Evolutionary conservation across 2,797 vertebrate genomes (phyloP), one percentile per base, ranked within the genome.

Genomic region (Hipposideros larvatus): DNA sequence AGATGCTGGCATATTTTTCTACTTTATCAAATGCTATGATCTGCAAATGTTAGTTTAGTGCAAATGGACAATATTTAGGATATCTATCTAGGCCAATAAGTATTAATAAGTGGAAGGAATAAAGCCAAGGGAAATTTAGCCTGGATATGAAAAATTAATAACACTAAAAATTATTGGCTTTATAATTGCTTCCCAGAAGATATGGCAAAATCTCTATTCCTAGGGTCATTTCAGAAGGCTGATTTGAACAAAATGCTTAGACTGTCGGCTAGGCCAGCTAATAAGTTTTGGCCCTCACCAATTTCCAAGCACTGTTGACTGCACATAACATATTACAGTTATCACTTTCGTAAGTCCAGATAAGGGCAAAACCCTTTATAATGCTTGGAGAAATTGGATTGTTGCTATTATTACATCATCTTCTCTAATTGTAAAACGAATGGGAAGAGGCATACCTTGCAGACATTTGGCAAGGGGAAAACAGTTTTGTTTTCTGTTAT

Each of bases 131-230:
- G 97, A 96, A 95, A 98, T 97, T 97, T 83, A 98, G 90, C 83
- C 95, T 61, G 57, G 94, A 88, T 97, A 98, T 98, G 94, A 98
- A 97, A 98, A 97, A 97, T 98, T 97, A 97, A 98, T 97, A 98
- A 96, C 26, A 66, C 75, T 95, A 97, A 98, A 95, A 95, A 96
- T 90, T 96, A 96, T 98, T 98, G 95, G 95, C 89, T 96, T 97
- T 97, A 97, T 97, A 98, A 97, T 98, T 97, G 97, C 97, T 98
- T 98, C 98, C 97, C 97, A 98, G 96, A 98, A 98, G 98, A 97
- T 95, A 57, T 95, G 91, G 97, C 90, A 8, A n/a, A 97, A 95
- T 92, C 95, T 97, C 78, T 96, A 92, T 92, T 97, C 84, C 78
- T 95, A 66, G 93, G 97, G 96, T 98, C 96, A 93, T 96, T 97